Conservation (phyloP, 23 tunicate species). For the Clavelina lepadiformis region DNA sequence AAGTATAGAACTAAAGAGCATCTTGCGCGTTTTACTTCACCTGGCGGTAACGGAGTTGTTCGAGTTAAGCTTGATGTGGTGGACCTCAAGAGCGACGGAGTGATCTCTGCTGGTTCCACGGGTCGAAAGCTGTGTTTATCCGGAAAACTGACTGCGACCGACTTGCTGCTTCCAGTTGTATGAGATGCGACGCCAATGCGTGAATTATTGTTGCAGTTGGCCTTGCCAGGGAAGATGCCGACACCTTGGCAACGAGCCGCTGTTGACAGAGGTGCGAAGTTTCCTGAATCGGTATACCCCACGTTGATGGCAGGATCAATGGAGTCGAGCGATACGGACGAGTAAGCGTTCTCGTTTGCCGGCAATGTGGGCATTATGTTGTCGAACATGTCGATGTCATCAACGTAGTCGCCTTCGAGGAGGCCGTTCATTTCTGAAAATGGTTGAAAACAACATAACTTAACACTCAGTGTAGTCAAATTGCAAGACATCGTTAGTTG, state of each 20-base stretch:
- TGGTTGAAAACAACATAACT: no score
- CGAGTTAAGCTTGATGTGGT: not conserved
- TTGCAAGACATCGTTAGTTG: no score
- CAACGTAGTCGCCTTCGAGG: constrained; percentile 34
- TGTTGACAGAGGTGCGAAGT: constrained; percentile 41
- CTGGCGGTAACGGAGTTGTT: constrained; percentile 12
- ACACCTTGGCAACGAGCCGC: constrained; percentile 10
- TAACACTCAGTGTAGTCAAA: no score
- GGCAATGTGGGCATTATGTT: constrained; percentile 39
- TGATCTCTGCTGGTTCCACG: constrained; percentile 23
- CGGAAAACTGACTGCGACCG: not conserved
- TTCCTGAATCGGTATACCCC: constrained; percentile 28
- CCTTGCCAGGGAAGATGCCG: not conserved
- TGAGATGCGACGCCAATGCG: constrained; percentile 11
- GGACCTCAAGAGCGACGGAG: no score
- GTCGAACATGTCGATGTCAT: constrained; percentile 47
- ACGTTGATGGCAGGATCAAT: constrained; percentile 38
- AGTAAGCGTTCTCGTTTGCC: constrained; percentile 1
- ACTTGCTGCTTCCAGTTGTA: constrained; percentile 5
- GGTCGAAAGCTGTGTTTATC: constrained; percentile 8
- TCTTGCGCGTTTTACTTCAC: no score
- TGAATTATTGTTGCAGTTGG: constrained; percentile 25
- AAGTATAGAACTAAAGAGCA: no score
- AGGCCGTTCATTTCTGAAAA: constrained; percentile 46
- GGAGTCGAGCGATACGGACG: constrained; percentile 17